Conservation (phyloP, 2,113 vertebrate genomes). For the Mastomys coucha region DNA sequence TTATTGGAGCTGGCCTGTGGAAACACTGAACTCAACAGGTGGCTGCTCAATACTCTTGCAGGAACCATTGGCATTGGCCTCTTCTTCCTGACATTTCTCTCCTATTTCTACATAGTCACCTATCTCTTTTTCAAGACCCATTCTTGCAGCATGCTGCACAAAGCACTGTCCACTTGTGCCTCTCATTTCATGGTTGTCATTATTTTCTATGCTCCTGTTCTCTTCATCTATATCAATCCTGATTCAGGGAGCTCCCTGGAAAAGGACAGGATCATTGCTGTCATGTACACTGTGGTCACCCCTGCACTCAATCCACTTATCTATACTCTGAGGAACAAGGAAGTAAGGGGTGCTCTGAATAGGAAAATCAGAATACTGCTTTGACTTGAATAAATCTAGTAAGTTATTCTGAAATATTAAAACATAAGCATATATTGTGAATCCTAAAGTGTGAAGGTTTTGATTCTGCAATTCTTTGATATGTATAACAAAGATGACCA, state of each 20-base stretch:
- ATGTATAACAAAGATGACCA: fast-evolving
- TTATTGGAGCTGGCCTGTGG: constrained; percentile 64
- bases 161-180: constrained; percentile 8
- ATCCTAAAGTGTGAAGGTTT: neutral
- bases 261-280: neutral
- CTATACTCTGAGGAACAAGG: constrained; percentile 48
- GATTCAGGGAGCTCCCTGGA: neutral
- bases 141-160: neutral
- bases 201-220: constrained; percentile 25
- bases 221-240: neutral
- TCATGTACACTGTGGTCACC: constrained; percentile 61
- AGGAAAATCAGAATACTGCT: neutral
- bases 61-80: constrained; percentile 34
- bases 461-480: neutral
- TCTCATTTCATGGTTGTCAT: constrained; percentile 41
- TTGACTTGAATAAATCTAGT: neutral
- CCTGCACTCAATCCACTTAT: constrained; percentile 50
- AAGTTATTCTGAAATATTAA: neutral
- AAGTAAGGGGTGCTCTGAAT: constrained; percentile 38
- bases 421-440: neutral
- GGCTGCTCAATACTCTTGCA: constrained; percentile 46
- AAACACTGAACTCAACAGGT: constrained; percentile 55
- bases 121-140: constrained; percentile 29
- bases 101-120: constrained; percentile 13
- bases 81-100: constrained; percentile 42